These are phyloP conservation scores for Cetonia aurata DNA, from an alignment of 2,888 invertebrate genomes.

Conservation along the genomic window DNA sequence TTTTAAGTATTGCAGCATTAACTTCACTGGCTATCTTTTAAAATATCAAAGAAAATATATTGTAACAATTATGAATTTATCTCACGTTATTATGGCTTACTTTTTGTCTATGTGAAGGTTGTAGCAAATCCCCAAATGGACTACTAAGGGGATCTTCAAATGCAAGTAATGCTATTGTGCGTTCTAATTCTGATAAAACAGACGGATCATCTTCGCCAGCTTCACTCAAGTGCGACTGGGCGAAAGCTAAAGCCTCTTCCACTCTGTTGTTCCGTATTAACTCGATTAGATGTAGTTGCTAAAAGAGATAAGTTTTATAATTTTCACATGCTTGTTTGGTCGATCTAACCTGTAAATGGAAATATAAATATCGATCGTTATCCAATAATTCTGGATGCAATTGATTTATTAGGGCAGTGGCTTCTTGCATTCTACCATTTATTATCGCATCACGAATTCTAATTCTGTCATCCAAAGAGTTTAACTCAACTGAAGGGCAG, in stretches of 20 bases:
- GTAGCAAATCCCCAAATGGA: constrained; percentile 94
- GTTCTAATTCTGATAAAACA: constrained; percentile 85
- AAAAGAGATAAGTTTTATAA: constrained; percentile 54
- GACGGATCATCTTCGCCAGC: constrained; percentile 86
- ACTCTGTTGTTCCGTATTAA: constrained; percentile 86
- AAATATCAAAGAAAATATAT: background rate
- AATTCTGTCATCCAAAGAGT: constrained; percentile 91
- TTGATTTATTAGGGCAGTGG: constrained; percentile 93
- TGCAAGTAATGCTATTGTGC: constrained; percentile 93
- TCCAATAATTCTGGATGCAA: constrained; percentile 95
- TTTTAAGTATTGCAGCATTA: constrained; percentile 96
- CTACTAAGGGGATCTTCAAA: constrained; percentile 96
- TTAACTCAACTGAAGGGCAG: constrained; percentile 81
- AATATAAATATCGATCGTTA: constrained; percentile 94
- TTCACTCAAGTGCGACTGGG: constrained; percentile 90
- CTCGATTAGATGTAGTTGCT: constrained; percentile 93
- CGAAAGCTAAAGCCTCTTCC: constrained; percentile 90
- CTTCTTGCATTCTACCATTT: constrained; percentile 91
- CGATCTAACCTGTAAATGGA: constrained; percentile 85
- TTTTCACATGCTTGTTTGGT: constrained; percentile 1
- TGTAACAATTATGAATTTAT: background rate
- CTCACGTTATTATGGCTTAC: constrained; percentile 65
- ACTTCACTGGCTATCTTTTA: constrained; percentile 93
- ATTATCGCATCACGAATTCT: constrained; percentile 95
- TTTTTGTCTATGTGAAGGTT: constrained; percentile 95